A percentile compares a stretch with the other conserved stretches of the same genome.
phyloP scores from a whole-genome alignment of 2,113 vertebrate species.

The Setophaga coronata region DNA sequence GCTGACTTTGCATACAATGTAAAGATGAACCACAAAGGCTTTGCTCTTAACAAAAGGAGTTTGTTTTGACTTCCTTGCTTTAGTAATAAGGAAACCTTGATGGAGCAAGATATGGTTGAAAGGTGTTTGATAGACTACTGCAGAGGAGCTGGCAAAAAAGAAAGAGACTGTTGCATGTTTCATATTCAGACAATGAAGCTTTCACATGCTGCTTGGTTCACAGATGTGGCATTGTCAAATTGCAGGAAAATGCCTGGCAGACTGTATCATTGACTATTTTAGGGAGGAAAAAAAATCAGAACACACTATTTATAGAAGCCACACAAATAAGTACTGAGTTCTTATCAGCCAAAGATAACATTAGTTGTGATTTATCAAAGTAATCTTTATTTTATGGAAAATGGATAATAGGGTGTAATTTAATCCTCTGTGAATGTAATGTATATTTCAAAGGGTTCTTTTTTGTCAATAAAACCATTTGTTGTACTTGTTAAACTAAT shows the following conservation, averaged over 20 bases:
- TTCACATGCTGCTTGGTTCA: constrained; percentile 52
- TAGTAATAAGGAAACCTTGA: not conserved
- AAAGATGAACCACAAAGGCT: not conserved
- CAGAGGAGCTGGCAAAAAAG: not conserved
- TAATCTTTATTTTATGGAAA: constrained; percentile 56
- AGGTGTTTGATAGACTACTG: not conserved
- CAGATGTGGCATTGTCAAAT: constrained; percentile 63
- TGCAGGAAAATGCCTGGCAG: constrained; percentile 62
- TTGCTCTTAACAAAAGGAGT: not conserved
- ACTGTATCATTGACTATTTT: constrained; percentile 62
- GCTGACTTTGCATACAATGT: not conserved
- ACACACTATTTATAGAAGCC: constrained; percentile 68
- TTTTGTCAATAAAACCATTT: constrained; percentile 58
- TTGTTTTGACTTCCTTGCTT: not conserved
- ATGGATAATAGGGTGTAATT: constrained; percentile 47
- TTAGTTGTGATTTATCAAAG: constrained; percentile 65
- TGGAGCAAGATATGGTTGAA: not conserved
- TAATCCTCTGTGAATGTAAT: constrained; percentile 54
- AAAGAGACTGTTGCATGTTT: not conserved
- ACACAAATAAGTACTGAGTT: constrained; percentile 40
- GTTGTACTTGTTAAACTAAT: constrained; percentile 47
- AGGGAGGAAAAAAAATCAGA: constrained; percentile 34
- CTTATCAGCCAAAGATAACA: constrained; percentile 62
- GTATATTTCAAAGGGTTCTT: constrained; percentile 58
- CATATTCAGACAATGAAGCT: constrained; percentile 27